Percentiles rank a stretch among this genome's conserved stretches.
Evolutionary conservation across 2,113 vertebrate species (phyloP).

Genomic region (Orycteropus afer): DNA sequence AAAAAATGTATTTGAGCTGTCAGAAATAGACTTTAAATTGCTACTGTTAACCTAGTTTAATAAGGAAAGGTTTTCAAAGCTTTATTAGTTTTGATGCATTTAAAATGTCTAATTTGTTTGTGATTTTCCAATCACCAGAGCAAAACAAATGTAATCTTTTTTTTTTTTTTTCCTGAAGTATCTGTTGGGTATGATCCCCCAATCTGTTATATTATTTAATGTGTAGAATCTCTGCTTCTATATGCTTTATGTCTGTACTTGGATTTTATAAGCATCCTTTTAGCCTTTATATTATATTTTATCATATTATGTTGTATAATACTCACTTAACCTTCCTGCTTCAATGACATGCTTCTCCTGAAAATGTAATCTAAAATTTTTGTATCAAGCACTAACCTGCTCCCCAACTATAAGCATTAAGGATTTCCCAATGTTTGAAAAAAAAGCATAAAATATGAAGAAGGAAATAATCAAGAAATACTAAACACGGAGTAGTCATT

Average conservation of each 20-base stretch:
- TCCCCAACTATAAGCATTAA: neutral
- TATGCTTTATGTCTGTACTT: neutral
- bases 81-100: conserved; percentile 73
- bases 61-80: conserved; percentile 73
- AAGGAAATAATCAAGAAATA: neutral
- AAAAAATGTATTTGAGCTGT: conserved; percentile 85
- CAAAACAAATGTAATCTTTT: conserved; percentile 46
- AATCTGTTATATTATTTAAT: neutral
- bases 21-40: conserved; percentile 77
- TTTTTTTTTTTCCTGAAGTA: conserved; percentile 52
- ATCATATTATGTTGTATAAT: neutral
- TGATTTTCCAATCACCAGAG: conserved; percentile 60
- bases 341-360: conserved; percentile 1
- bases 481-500: neutral
- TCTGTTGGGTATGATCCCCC: neutral
- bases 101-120: conserved; percentile 70
- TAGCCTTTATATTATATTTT: neutral
- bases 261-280: neutral
- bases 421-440: neutral
- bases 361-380: conserved; percentile 4
- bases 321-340: neutral
- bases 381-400: neutral
- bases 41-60: conserved; percentile 81
- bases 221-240: neutral
- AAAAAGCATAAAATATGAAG: neutral